A percentile compares a stretch with the other conserved stretches of the same genome.
phyloP scores from a whole-genome alignment of 2,797 vertebrate species.

The Syngnathus rostellatus region DNA sequence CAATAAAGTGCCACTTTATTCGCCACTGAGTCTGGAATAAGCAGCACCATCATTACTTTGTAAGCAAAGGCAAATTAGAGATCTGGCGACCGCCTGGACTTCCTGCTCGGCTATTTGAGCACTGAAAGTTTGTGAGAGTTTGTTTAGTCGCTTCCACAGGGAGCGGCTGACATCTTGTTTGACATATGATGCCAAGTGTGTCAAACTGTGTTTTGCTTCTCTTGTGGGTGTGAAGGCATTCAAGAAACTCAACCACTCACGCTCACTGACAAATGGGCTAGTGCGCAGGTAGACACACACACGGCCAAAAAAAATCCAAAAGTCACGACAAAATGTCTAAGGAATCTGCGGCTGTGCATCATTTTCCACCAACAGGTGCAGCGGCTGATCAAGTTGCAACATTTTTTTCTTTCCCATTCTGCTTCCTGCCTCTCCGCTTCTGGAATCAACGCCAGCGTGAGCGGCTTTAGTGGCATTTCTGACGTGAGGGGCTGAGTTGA shows the following conservation, averaged over 20 bases:
- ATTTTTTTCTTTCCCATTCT: slow-evolving; percentile 51
- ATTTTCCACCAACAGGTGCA: slow-evolving; percentile 80
- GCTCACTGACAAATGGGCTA: slow-evolving; percentile 68
- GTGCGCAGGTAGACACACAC: slow-evolving; percentile 68
- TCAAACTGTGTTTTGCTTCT: slow-evolving; percentile 43
- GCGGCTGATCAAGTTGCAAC: slow-evolving; percentile 85
- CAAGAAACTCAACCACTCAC: slow-evolving; percentile 75
- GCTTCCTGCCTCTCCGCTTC: slow-evolving; percentile 63
- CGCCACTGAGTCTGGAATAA: no score
- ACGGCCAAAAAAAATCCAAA: neutral
- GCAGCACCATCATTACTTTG: slow-evolving; percentile 6
- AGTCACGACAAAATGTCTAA: neutral
- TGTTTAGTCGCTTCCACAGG: slow-evolving; percentile 10
- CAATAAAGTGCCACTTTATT: no score
- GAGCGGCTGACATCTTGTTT: slow-evolving; percentile 51
- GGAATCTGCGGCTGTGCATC: slow-evolving; percentile 4
- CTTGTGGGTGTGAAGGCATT: slow-evolving; percentile 66
- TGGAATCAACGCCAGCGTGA: slow-evolving; percentile 63
- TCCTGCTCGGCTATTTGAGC: neutral
- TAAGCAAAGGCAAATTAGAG: slow-evolving; percentile 21
- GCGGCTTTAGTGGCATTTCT: slow-evolving; percentile 70
- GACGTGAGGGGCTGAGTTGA: slow-evolving; percentile 57
- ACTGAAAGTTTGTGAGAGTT: slow-evolving; percentile 44
- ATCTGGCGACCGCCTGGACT: neutral
- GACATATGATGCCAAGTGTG: slow-evolving; percentile 54